A percentile compares a stretch with the other conserved stretches of the same genome.
Conservation (phyloP, 23 tunicate genomes). For the Diplosoma virens region DNA sequence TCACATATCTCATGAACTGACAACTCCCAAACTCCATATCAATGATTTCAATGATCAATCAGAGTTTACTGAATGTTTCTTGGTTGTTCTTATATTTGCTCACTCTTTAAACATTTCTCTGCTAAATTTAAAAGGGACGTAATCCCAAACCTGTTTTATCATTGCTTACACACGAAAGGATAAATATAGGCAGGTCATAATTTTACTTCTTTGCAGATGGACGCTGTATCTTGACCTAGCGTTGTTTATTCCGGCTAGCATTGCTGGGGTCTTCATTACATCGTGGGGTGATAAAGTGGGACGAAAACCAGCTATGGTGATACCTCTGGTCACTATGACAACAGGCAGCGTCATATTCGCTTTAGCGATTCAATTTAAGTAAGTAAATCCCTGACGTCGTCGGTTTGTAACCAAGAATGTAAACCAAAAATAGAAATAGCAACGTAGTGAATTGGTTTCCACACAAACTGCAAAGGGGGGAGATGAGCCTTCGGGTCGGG, state of each 20-base stretch:
- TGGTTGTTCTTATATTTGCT: too few relatives aligned
- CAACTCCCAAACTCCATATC: too few relatives aligned
- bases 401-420: background rate
- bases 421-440: too few relatives aligned
- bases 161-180: too few relatives aligned
- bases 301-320: slow-evolving; percentile 43
- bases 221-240: slow-evolving; percentile 43
- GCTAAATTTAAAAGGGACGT: too few relatives aligned
- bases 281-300: slow-evolving; percentile 64
- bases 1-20: too few relatives aligned
- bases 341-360: slow-evolving; percentile 33
- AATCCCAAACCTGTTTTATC: too few relatives aligned
- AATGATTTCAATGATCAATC: too few relatives aligned
- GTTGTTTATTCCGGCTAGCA: slow-evolving; percentile 60
- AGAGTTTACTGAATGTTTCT: too few relatives aligned
- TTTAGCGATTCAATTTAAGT: slow-evolving; percentile 37
- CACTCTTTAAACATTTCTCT: too few relatives aligned
- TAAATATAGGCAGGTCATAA: too few relatives aligned
- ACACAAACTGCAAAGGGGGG: background rate
- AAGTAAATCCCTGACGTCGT: slow-evolving; percentile 27
- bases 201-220: slow-evolving; percentile 51
- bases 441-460: too few relatives aligned
- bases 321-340: slow-evolving; percentile 41
- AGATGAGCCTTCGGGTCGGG: background rate
- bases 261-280: slow-evolving; percentile 38